Percentiles rank a stretch among this genome's conserved stretches.
phyloP scores from a whole-genome alignment of 2,888 invertebrate species.

The Trichogramma evanescens region DNA sequence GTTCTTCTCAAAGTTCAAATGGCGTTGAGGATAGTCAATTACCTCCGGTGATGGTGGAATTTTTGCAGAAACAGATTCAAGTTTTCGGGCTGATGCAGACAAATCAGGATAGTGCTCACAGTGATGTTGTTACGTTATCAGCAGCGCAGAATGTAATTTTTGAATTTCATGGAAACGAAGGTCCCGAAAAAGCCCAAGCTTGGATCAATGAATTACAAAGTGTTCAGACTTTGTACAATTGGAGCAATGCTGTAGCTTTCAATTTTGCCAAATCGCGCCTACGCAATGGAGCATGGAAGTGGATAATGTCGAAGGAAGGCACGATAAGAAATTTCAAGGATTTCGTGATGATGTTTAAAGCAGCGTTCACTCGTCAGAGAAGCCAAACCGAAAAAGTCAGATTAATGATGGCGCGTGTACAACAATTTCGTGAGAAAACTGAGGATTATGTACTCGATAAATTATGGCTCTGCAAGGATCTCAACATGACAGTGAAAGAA shows the following conservation, averaged over 20 bases:
- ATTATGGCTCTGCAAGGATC: slow-evolving; percentile 15
- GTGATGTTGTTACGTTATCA: no score
- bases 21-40: no score
- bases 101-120: no score
- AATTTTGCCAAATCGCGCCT: slow-evolving; percentile 9
- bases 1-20: no score
- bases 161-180: background rate
- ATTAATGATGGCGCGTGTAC: slow-evolving; percentile 6
- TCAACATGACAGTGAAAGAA: slow-evolving; percentile 8
- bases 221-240: slow-evolving; percentile 2
- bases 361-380: background rate
- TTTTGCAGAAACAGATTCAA: no score
- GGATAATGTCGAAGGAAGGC: slow-evolving; percentile 5
- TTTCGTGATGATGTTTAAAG: background rate
- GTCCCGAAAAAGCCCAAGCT: slow-evolving; percentile 13
- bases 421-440: background rate
- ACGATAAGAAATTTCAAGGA: background rate
- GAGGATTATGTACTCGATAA: slow-evolving; percentile 18
- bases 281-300: slow-evolving; percentile 10
- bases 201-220: slow-evolving; percentile 10
- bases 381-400: slow-evolving; percentile 7
- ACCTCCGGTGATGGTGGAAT: no score
- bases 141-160: no score
- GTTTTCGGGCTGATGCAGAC: no score
- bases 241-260: slow-evolving; percentile 3